Evolutionary conservation across 2,797 vertebrate species (phyloP).

Genomic region (Falco peregrinus): DNA sequence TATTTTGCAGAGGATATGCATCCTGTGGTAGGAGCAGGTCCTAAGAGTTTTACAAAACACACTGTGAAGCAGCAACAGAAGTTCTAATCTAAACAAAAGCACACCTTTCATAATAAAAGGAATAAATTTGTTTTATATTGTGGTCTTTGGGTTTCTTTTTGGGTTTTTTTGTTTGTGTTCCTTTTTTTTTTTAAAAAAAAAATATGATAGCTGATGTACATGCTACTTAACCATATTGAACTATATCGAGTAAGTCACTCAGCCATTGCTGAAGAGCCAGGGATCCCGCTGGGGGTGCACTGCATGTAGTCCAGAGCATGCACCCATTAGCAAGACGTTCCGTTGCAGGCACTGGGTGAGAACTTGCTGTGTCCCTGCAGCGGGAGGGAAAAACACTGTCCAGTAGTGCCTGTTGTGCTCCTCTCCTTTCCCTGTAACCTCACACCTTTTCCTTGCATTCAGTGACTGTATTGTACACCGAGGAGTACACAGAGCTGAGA

Average conservation of each 20-base stretch:
- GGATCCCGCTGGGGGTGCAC: rapidly evolving
- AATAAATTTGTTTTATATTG: background rate
- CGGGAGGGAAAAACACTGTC: background rate
- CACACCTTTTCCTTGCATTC: background rate
- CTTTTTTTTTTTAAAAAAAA: background rate
- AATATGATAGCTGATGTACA: rapidly evolving
- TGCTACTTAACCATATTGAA: background rate
- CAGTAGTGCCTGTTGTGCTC: background rate
- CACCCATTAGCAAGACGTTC: background rate
- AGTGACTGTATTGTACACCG: background rate
- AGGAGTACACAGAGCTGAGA: background rate
- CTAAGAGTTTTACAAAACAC: background rate
- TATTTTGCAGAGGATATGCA: slow-evolving; percentile 43
- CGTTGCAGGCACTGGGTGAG: background rate
- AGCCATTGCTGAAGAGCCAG: rapidly evolving
- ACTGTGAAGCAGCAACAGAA: background rate
- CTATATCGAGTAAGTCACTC: background rate
- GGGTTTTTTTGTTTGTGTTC: background rate
- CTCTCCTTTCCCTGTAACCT: background rate
- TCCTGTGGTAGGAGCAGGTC: background rate
- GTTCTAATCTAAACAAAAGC: background rate
- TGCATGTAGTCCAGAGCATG: background rate
- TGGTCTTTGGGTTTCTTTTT: background rate
- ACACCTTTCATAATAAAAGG: background rate
- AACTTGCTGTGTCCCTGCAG: background rate